Evolutionary conservation across 2,113 vertebrate genomes (phyloP).

Genomic region (Oryzias celebensis): DNA sequence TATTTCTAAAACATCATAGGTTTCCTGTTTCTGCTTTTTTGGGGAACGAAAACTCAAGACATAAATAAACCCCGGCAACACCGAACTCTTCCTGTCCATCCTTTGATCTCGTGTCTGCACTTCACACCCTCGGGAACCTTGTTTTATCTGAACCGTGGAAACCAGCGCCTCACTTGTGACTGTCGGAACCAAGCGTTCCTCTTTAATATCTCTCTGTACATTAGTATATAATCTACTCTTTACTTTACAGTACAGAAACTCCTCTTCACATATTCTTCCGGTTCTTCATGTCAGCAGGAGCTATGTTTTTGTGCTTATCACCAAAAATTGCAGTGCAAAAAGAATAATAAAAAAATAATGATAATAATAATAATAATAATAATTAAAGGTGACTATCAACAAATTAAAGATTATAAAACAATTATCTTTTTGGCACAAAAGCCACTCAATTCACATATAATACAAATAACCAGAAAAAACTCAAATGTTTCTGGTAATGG

Average conservation of each 20-base stretch:
- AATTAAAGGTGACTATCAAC: constrained; percentile 77
- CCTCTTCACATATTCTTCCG: constrained; percentile 91
- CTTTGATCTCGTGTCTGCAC: constrained; percentile 37
- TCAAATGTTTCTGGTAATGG: constrained; percentile 83
- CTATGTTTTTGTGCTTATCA: constrained; percentile 99
- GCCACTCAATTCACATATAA: constrained; percentile 99
- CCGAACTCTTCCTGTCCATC: constrained; percentile 20
- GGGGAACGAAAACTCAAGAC: constrained; percentile 25
- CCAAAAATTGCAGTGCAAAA: constrained; percentile 99
- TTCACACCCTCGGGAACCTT: constrained; percentile 28
- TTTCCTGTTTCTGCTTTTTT: constrained; percentile 12
- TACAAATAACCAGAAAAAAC: constrained; percentile 95
- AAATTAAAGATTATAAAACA: constrained; percentile 93
- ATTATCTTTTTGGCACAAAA: constrained; percentile 94
- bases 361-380: constrained; percentile 65
- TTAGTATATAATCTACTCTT: constrained; percentile 80
- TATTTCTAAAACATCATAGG: background rate
- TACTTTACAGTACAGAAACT: constrained; percentile 93
- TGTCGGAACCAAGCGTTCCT: constrained; percentile 59
- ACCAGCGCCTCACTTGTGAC: constrained; percentile 45
- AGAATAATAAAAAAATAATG: constrained; percentile 76
- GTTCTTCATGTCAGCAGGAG: constrained; percentile 98
- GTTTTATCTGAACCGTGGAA: constrained; percentile 43
- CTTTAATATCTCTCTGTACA: constrained; percentile 84
- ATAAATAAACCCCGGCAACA: constrained; percentile 33